These are phyloP conservation scores for Regulus satrapa DNA, from an alignment of 2,113 vertebrate species.

Conservation along the genomic window DNA sequence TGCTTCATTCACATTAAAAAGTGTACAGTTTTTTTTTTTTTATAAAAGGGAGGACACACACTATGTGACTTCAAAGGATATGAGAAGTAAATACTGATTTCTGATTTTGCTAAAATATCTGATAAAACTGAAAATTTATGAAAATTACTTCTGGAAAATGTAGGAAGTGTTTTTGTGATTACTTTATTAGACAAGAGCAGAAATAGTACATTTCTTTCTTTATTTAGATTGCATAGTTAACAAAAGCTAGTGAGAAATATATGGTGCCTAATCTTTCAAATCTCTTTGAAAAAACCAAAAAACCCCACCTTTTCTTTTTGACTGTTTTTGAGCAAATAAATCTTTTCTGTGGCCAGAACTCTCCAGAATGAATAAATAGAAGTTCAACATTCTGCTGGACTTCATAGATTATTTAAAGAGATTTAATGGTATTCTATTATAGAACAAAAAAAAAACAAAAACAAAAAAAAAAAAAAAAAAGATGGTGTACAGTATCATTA, in stretches of 20 bases:
- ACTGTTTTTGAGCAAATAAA: neutral
- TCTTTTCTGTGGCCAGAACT: neutral
- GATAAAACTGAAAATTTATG: neutral
- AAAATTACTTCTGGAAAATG: neutral
- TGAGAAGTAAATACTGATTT: neutral
- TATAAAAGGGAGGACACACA: rapidly evolving
- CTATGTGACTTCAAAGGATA: rapidly evolving
- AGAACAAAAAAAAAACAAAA: neutral
- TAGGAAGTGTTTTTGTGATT: neutral
- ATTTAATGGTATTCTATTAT: neutral
- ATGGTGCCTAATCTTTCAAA: neutral
- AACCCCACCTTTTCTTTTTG: neutral
- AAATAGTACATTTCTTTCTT: neutral
- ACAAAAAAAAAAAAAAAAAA: neutral
- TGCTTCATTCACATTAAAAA: neutral
- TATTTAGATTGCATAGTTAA: neutral
- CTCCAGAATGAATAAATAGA: neutral
- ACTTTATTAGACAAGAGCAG: neutral
- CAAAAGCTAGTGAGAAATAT: neutral
- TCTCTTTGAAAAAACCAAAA: neutral
- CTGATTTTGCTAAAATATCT: neutral
- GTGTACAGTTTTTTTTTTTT: no score
- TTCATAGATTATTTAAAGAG: conserved; percentile 1
- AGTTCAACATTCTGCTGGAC: neutral
- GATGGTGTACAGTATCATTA: neutral